phyloP scores from a whole-genome alignment of 2,797 vertebrate genomes.

The Lepilemur ruficaudatus region DNA sequence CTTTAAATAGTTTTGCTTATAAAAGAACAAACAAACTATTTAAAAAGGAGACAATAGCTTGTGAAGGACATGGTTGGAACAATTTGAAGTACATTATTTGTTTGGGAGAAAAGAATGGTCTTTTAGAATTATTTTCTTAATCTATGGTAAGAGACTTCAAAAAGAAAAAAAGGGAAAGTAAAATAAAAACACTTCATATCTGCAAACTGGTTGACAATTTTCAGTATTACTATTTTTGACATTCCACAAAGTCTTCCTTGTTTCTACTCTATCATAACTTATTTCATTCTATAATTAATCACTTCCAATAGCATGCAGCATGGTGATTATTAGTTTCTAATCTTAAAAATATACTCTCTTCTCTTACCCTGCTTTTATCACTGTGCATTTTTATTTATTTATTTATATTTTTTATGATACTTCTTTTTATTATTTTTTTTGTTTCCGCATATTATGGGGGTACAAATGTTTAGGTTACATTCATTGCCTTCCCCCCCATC shows the following conservation, averaged over 20 bases:
- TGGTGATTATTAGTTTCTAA: neutral
- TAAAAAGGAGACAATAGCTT: constrained; percentile 2
- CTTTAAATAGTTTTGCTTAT: constrained; percentile 38
- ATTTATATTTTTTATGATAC: too few species aligned
- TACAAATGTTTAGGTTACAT: too few species aligned
- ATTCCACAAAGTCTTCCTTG: neutral
- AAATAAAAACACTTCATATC: neutral
- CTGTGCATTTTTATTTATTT: neutral
- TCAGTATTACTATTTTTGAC: neutral
- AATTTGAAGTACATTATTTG: neutral
- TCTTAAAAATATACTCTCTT: neutral
- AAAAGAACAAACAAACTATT: constrained; percentile 6
- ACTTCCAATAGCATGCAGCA: neutral
- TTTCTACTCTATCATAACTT: neutral
- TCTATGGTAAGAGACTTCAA: neutral
- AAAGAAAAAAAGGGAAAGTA: neutral
- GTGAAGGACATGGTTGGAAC: neutral
- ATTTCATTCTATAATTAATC: neutral
- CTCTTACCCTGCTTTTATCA: neutral
- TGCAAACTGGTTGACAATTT: neutral
- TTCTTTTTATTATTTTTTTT: too few species aligned
- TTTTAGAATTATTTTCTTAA: neutral
- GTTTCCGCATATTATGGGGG: too few species aligned
- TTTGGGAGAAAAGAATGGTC: neutral
- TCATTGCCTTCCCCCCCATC: too few species aligned